These are phyloP conservation scores for Argyrosomus japonicus DNA, from an alignment of 2,113 vertebrate species.

Conservation along the genomic window DNA sequence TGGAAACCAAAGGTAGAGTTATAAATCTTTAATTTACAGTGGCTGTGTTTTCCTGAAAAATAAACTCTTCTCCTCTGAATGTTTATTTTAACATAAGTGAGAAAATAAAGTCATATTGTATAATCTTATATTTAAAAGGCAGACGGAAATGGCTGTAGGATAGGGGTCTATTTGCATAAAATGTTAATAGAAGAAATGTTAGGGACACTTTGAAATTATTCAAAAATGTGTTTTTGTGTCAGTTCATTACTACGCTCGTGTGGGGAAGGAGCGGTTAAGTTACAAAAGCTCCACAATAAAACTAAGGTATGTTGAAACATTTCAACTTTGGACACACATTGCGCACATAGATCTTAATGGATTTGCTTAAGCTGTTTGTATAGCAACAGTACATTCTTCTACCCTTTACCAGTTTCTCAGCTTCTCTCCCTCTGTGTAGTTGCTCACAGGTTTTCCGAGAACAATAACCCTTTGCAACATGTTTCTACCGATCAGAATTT, in stretches of 20 bases:
- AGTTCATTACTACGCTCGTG: background rate
- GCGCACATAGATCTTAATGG: background rate
- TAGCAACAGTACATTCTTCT: background rate
- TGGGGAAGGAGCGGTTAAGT: background rate
- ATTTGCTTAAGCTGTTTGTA: conserved; percentile 7
- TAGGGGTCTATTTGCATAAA: too few species aligned
- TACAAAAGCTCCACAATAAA: background rate
- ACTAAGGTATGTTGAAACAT: conserved; percentile 8
- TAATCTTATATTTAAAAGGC: background rate
- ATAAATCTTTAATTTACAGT: background rate
- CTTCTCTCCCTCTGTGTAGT: background rate
- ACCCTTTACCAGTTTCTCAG: background rate
- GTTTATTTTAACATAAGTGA: background rate
- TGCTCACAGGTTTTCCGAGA: background rate
- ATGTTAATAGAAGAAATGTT: background rate
- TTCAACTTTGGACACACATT: conserved; percentile 1
- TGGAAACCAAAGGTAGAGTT: conserved; percentile 24
- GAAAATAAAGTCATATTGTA: background rate
- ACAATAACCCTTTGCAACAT: conserved; percentile 1
- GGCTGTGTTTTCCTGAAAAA: background rate
- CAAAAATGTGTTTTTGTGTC: background rate
- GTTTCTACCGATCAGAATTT: background rate
- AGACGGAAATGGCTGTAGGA: background rate
- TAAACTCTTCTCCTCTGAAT: background rate
- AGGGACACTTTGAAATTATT: background rate